Evolutionary conservation across 2,888 invertebrate genomes (phyloP).

Genomic region (Spilosoma lubricipeda): DNA sequence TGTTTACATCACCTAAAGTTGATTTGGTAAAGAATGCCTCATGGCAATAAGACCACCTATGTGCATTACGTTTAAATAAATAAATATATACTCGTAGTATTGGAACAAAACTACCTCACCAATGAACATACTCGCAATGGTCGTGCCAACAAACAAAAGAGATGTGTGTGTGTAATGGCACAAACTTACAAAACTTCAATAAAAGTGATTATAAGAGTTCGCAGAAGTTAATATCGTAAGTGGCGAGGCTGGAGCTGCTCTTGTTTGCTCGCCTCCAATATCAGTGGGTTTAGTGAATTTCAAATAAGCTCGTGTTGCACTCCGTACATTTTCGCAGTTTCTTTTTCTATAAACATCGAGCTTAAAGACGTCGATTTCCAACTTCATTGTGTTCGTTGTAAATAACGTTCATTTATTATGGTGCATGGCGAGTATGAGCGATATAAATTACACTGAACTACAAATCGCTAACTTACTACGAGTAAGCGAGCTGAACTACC

Average conservation of each 20-base stretch:
- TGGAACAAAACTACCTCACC: too few species aligned
- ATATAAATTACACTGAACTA: background rate
- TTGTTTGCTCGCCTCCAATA: slow-evolving; percentile 13
- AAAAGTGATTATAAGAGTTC: background rate
- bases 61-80: too few species aligned
- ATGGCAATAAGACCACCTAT: too few species aligned
- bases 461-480: background rate
- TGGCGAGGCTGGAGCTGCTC: background rate
- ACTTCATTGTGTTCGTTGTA: background rate
- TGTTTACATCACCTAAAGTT: too few species aligned
- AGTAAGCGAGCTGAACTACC: background rate
- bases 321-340: background rate
- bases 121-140: background rate
- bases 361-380: background rate
- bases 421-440: background rate
- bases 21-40: too few species aligned
- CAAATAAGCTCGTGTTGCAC: background rate
- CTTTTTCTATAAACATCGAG: background rate
- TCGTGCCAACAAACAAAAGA: background rate
- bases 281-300: background rate
- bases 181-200: background rate
- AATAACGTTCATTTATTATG: background rate
- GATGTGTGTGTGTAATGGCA: background rate
- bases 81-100: too few species aligned
- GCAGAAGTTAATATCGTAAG: background rate